Evolutionary conservation across 1,140 invertebrate genomes (phyloP).

Genomic region (Drosophila biarmipes): DNA sequence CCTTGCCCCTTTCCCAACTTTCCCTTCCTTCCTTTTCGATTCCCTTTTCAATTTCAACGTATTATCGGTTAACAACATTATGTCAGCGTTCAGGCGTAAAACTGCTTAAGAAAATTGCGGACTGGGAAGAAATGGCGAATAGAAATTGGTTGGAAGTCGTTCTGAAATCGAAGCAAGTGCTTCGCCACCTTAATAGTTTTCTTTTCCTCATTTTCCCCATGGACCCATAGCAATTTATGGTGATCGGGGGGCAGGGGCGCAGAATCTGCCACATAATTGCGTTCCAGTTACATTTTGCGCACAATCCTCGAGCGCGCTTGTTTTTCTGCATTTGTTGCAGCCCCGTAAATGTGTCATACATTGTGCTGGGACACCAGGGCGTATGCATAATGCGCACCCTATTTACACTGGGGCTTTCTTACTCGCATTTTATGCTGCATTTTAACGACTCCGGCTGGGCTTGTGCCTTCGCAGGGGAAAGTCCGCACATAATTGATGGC

Average conservation of each 20-base stretch:
- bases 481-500: conserved; percentile 65
- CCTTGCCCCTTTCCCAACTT: background rate
- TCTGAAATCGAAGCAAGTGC: conserved; percentile 64
- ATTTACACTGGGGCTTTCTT: conserved; percentile 28
- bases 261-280: conserved; percentile 76
- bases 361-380: conserved; percentile 46
- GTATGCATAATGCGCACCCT: conserved; percentile 61
- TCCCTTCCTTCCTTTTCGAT: conserved; percentile 15
- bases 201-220: conserved; percentile 39
- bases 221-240: conserved; percentile 41
- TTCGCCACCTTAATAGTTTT: conserved; percentile 73
- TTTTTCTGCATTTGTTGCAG: conserved; percentile 50
- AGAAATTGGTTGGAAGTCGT: conserved; percentile 43
- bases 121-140: conserved; percentile 33
- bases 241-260: conserved; percentile 32
- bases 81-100: conserved; percentile 82
- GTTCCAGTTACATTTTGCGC: conserved; percentile 78
- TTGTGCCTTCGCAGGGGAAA: conserved; percentile 20
- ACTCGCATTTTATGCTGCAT: conserved; percentile 46
- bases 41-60: conserved; percentile 79
- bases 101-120: conserved; percentile 81
- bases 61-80: conserved; percentile 84
- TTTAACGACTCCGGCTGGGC: conserved; percentile 49
- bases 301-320: conserved; percentile 41
- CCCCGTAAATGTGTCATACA: conserved; percentile 48